Percentiles rank a stretch among this genome's conserved stretches.
phyloP scores from a whole-genome alignment of 2,888 invertebrate genomes.

The Clostera curtula region DNA sequence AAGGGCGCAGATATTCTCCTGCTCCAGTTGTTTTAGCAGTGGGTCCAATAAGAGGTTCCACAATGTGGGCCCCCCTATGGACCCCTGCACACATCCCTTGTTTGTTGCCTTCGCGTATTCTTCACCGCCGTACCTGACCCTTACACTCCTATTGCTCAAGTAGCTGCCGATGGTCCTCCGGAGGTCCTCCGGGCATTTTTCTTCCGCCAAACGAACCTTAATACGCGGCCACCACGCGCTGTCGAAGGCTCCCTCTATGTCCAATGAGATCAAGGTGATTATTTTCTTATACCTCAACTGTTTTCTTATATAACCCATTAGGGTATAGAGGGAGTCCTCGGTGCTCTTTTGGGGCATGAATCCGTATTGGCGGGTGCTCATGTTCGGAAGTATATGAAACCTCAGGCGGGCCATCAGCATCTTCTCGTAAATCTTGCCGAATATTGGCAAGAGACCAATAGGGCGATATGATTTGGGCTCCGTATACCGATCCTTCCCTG shows the following conservation, averaged over 20 bases:
- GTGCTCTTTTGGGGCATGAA: conserved; percentile 5
- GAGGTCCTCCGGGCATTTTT: conserved; percentile 2
- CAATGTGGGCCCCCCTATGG: conserved; percentile 9
- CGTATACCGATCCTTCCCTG: conserved; percentile 4
- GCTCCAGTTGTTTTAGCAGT: not conserved
- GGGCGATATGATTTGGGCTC: conserved; percentile 3
- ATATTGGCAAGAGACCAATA: conserved; percentile 1
- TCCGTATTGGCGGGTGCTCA: conserved; percentile 2
- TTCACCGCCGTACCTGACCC: conserved; percentile 3
- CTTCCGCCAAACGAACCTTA: conserved; percentile 2
- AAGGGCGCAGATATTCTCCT: not conserved
- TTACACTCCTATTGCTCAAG: not conserved
- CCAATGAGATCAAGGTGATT: not conserved
- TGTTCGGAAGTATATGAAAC: not conserved
- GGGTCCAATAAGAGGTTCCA: conserved; percentile 12
- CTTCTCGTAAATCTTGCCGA: not conserved
- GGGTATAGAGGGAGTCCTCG: not conserved
- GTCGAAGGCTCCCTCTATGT: not conserved
- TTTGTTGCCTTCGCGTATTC: not conserved
- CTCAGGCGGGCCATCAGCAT: too few species aligned
- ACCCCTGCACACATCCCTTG: conserved; percentile 12
- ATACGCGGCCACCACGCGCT: conserved; percentile 2
- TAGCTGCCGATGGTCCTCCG: not conserved
- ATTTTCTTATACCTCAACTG: not conserved
- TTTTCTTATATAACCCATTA: not conserved